Conservation (phyloP, 2,888 invertebrate genomes). For the Schrankia costaestrigalis region DNA sequence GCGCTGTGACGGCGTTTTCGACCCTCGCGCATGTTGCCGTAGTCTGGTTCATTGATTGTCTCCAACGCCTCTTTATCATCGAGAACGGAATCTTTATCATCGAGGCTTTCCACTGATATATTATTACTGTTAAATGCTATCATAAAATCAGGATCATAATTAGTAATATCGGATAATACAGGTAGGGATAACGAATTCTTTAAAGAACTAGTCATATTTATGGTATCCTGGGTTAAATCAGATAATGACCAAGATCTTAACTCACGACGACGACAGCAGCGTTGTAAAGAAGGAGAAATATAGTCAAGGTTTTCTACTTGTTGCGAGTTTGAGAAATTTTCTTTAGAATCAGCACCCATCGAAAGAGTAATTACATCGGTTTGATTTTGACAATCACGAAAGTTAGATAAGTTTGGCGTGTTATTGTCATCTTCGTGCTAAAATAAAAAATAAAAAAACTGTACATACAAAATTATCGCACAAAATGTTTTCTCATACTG, state of each 20-base stretch:
- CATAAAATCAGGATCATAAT: too few species aligned
- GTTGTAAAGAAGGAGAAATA: neutral
- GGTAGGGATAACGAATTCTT: neutral
- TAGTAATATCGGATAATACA: too few species aligned
- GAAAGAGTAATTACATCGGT: neutral
- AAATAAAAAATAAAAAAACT: slow-evolving; percentile 1
- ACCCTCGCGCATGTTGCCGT: neutral
- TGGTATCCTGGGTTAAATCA: neutral
- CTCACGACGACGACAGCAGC: neutral
- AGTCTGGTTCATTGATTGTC: neutral
- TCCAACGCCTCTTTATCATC: neutral
- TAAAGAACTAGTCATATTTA: neutral
- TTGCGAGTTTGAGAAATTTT: neutral
- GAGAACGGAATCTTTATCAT: neutral
- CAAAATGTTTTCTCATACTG: slow-evolving; percentile 1
- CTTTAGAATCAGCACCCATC: neutral
- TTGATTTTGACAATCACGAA: neutral
- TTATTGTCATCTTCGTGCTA: slow-evolving; percentile 1
- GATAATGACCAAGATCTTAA: neutral
- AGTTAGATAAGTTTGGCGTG: neutral
- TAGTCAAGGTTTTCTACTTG: neutral
- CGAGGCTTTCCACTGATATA: neutral
- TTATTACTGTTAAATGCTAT: neutral
- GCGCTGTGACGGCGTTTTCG: neutral
- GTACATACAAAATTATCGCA: neutral